A percentile compares a stretch with the other conserved stretches of the same genome.
These are phyloP conservation scores for Scaptodrosophila lebanonensis DNA, from an alignment of 1,140 invertebrate species.

Conservation along the genomic window DNA sequence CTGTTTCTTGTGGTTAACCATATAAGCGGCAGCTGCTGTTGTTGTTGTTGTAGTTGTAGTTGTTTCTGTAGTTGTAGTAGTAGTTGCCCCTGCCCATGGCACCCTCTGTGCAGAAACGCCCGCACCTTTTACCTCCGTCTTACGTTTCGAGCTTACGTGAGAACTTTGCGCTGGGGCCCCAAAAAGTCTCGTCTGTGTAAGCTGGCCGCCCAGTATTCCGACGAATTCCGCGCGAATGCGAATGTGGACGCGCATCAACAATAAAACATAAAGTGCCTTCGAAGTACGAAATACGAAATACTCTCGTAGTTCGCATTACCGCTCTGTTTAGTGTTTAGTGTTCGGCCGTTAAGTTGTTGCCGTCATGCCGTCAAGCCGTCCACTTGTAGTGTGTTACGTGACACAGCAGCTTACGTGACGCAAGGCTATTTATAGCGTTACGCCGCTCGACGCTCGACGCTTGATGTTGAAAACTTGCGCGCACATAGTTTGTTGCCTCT, in stretches of 20 bases:
- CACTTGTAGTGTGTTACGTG: too few relatives aligned
- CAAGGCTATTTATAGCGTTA: slow-evolving; percentile 36
- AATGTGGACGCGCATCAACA: slow-evolving; percentile 15
- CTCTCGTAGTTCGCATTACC: too few relatives aligned
- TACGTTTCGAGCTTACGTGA: slow-evolving; percentile 52
- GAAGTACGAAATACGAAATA: too few relatives aligned
- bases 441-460: slow-evolving; percentile 18
- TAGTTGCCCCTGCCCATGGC: background rate
- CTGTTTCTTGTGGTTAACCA: too few relatives aligned
- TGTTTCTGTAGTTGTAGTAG: slow-evolving; percentile 20
- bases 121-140: slow-evolving; percentile 20
- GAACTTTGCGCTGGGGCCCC: slow-evolving; percentile 14
- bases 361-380: slow-evolving; percentile 17
- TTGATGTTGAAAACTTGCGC: slow-evolving; percentile 53
- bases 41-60: slow-evolving; percentile 9
- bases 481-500: background rate
- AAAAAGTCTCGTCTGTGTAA: slow-evolving; percentile 28
- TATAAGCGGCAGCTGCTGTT: too few relatives aligned
- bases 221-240: slow-evolving; percentile 44
- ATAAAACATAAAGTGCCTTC: slow-evolving; percentile 35
- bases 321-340: slow-evolving; percentile 23
- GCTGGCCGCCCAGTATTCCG: slow-evolving; percentile 38
- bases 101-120: background rate
- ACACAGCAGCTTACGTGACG: slow-evolving; percentile 9
- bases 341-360: slow-evolving; percentile 36